phyloP scores from a whole-genome alignment of 2,888 invertebrate genomes.

The Criorhina ranunculi region DNA sequence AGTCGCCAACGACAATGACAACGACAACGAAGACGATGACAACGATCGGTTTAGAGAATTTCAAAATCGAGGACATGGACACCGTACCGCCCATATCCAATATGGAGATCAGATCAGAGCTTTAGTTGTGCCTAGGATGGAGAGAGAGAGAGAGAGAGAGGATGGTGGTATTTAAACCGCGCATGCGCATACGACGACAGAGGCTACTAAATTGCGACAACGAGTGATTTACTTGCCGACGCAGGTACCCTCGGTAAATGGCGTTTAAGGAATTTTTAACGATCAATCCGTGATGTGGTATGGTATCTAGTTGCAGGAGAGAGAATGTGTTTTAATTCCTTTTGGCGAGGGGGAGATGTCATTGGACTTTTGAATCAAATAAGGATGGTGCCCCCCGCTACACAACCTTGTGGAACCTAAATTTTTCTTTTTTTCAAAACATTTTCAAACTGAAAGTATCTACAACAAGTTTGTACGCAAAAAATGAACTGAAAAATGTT shows the following conservation, averaged over 20 bases:
- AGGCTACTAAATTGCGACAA: conserved; percentile 58
- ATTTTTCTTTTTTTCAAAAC: too few relatives aligned
- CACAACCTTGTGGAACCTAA: background rate
- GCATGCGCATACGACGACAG: conserved; percentile 22
- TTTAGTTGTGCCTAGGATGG: conserved; percentile 48
- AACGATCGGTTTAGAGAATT: conserved; percentile 65
- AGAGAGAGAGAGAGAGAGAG: too few relatives aligned
- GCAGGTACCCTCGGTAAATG: conserved; percentile 39
- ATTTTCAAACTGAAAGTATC: background rate
- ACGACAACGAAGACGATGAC: conserved; percentile 2
- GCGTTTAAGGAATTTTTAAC: conserved; percentile 51
- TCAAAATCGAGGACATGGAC: conserved; percentile 57
- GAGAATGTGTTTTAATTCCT: conserved; percentile 11
- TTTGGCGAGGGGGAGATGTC: conserved; percentile 47
- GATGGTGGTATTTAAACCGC: conserved; percentile 23
- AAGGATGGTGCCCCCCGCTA: background rate
- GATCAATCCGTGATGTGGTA: conserved; percentile 49
- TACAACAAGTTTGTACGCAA: background rate
- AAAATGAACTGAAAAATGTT: background rate
- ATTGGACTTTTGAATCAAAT: too few relatives aligned
- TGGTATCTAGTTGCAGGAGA: conserved; percentile 30
- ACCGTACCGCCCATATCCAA: conserved; percentile 73
- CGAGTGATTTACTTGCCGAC: conserved; percentile 73
- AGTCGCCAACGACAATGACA: too few relatives aligned
- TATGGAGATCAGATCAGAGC: conserved; percentile 74